Base-by-base conservation (phyloP, 2,888 invertebrate species). In the Cryptus armator region DNA sequence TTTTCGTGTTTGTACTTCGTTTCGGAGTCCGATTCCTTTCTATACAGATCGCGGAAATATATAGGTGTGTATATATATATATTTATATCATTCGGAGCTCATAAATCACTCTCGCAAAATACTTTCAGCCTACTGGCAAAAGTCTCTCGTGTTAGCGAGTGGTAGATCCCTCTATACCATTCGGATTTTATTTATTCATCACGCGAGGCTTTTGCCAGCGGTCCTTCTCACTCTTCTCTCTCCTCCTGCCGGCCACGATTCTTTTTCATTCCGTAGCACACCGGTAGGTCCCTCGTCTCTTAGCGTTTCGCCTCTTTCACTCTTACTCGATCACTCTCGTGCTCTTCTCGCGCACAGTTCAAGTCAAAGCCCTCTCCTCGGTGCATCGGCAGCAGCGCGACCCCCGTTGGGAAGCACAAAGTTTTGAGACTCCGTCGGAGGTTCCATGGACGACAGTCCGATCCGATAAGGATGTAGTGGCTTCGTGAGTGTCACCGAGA, bases 381-480 rank as follows among this genome's bases (percentile, higher is more conserved):
- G 56, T 67, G 86, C 81, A 86, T 79, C 84, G 81, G 37, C 37
- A 37, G 37, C 9, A 9, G 37, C 81, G 83, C 85, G 64, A 85
- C 80, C 76, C 72, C 67, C 77, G 81, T 62, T 81, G 87, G 86
- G 79, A 83, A 85, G 81, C 71, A 19, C 59, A 81, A 77, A 86
- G 75, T 83, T 84, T 79, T 70, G 78, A 79, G 44, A 77, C 59
- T 44, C 44, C 24, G 66, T 14, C 79, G 81, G 77, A 67, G 86
- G 83, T 70, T 77, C 71, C 76, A 72, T 71, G 78, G 84, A 77
- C 79, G 82, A 68, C 77, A 89, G 89, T 89, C 87, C 89, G 90
- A 91, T 90, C 90, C 88, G 90, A 89, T 89, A 90, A 90, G 88
- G 88, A 87, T 85, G 88, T 89, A 87, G 87, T 87, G 87, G 86